phyloP scores from a whole-genome alignment of 2,113 vertebrate genomes.

The Zosterops pallidus region DNA sequence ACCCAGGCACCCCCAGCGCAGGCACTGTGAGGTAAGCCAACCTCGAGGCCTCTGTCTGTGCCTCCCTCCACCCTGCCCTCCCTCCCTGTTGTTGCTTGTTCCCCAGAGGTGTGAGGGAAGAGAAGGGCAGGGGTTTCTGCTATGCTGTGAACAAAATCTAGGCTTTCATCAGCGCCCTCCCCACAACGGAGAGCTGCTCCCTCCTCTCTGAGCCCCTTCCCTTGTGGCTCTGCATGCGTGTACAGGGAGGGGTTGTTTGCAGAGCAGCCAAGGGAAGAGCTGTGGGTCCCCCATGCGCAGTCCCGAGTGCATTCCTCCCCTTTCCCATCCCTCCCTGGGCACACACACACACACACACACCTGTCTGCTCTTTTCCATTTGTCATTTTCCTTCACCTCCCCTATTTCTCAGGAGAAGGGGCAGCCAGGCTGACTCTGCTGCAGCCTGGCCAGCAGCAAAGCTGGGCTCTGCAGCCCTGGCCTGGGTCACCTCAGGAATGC shows the following conservation, averaged over 20 bases:
- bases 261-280: not conserved
- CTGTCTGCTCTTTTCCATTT: not conserved
- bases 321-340: not conserved
- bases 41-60: not conserved
- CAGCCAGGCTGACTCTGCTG: not conserved
- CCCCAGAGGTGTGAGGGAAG: constrained; percentile 22
- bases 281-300: not conserved
- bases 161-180: not conserved
- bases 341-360: not conserved
- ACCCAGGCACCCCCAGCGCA: not conserved
- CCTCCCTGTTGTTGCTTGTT: not conserved
- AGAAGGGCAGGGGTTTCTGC: not conserved
- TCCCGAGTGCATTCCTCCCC: not conserved
- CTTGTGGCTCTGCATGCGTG: not conserved
- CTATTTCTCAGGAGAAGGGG: not conserved
- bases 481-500: not conserved
- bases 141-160: not conserved
- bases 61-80: not conserved
- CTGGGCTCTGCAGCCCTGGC: not conserved
- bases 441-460: not conserved
- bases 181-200: not conserved
- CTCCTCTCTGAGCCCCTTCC: not conserved
- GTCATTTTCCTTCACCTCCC: not conserved
- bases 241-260: not conserved
- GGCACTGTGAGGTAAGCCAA: constrained; percentile 44